A percentile compares a stretch with the other conserved stretches of the same genome.
Conservation (phyloP, 92 coral and sea anemone genomes). For the Zoanthus solanderi region DNA sequence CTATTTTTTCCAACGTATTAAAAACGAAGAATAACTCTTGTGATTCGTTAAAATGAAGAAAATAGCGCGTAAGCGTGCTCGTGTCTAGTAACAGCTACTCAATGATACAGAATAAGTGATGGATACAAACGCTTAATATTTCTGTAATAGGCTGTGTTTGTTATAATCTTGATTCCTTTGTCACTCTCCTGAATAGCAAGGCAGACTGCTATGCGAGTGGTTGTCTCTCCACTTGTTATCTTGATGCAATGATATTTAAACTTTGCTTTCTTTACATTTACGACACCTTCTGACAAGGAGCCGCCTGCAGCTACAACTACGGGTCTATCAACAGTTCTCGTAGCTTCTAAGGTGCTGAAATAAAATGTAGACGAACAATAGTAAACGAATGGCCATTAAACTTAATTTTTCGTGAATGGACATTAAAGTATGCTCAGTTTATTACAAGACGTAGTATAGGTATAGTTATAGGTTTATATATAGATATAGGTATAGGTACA, state of each 20-base stretch:
- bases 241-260: slow-evolving; percentile 23
- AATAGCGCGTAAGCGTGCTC: neutral
- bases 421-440: no score
- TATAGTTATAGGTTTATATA: no score
- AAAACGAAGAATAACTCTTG: no score
- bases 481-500: no score
- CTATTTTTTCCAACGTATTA: no score
- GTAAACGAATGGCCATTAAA: no score
- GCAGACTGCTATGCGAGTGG: slow-evolving; percentile 14
- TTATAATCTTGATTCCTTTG: neutral
- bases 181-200: slow-evolving; percentile 9
- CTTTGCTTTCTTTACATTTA: neutral
- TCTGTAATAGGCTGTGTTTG: neutral
- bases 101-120: no score
- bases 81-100: no score
- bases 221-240: slow-evolving; percentile 11
- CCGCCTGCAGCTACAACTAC: slow-evolving; percentile 4
- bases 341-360: neutral
- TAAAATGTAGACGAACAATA: neutral
- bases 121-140: neutral
- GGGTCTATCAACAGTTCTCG: neutral
- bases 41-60: no score
- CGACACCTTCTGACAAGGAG: slow-evolving; percentile 9
- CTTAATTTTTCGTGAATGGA: no score
- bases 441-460: no score